Base-by-base conservation (phyloP, 2,888 invertebrate genomes). In the Agriopis leucophaearia region DNA sequence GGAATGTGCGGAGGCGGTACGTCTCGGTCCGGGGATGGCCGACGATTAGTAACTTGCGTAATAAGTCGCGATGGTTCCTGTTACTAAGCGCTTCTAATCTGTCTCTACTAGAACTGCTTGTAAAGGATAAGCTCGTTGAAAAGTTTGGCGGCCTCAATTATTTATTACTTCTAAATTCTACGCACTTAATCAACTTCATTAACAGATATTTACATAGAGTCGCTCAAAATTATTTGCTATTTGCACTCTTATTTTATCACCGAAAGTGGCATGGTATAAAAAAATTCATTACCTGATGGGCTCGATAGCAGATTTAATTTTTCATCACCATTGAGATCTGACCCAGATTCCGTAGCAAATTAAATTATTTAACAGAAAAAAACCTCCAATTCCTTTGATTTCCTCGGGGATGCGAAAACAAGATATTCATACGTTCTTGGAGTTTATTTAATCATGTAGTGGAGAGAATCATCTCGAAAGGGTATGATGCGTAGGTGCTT, bases 401-500 rank as follows among this genome's bases (percentile, higher is more conserved):
- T 85, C 82, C 82, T 81, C 66, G 48, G 81, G 79, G 79, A 72
- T 77, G 73, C 73, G 74, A 71, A 63, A 76, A 76, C 79, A 80
- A 79, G 79, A 81, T 75, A 75, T 80, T 76, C 71, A 57, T 75
- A 76, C 72, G 74, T 80, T 64, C 70, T 71, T 73, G 74, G 76
- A 71, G 76, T 60, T 76, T 78, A 75, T 79, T 81, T 80, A 80
- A 79, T 81, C 78, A 81, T 80, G 77, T 83, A 81, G 81, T 81
- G 77, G 77, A 70, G 70, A 71, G 87, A 89, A 86, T 87, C 83
- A 87, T 84, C 81, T 83, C 76, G 78, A 79, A 84, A 82, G 80
- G 82, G 81, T 83, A 81, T 83, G 84, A 85, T 82, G 86, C 83
- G 81, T 87, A 84, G 87, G 84, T 83, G 86, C 85, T 87, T 84